Evolutionary conservation across 2,797 vertebrate species (phyloP).

Genomic region (Mastacembelus armatus): DNA sequence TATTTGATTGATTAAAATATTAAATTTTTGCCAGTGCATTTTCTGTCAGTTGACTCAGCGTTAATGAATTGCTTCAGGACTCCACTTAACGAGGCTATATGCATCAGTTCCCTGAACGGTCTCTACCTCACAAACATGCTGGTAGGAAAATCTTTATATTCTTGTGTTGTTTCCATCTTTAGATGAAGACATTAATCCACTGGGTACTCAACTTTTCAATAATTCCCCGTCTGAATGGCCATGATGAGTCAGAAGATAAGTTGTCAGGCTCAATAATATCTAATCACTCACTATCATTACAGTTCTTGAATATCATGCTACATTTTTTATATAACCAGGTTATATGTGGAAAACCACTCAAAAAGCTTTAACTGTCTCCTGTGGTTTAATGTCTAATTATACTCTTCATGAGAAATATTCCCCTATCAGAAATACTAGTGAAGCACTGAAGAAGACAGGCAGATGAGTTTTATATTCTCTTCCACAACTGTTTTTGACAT

Average conservation of each 20-base stretch:
- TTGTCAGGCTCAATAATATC: conserved; percentile 8
- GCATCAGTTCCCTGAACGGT: background rate
- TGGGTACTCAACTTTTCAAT: conserved; percentile 9
- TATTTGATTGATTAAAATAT: too few species aligned
- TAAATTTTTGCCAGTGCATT: too few species aligned
- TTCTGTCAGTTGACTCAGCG: too few species aligned
- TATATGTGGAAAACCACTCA: conserved; percentile 22
- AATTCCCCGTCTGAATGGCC: conserved; percentile 31
- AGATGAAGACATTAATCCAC: background rate
- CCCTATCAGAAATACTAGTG: conserved; percentile 21
- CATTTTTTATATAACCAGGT: conserved; percentile 41
- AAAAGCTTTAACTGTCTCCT: conserved; percentile 37
- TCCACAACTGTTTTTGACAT: conserved; percentile 30
- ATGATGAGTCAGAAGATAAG: conserved; percentile 15
- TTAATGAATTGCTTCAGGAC: background rate
- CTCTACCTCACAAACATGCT: background rate
- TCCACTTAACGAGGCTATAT: too few species aligned
- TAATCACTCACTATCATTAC: conserved; percentile 30
- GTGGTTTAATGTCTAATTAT: conserved; percentile 54
- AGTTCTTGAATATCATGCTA: conserved; percentile 22
- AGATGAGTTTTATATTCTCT: conserved; percentile 46
- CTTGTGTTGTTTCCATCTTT: background rate
- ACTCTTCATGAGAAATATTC: conserved; percentile 14
- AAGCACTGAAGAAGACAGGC: conserved; percentile 39
- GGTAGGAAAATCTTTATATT: background rate